Evolutionary conservation across 1,140 invertebrate genomes (phyloP), one percentile per base, ranked within the genome.

Genomic region (Conus betulinus): DNA sequence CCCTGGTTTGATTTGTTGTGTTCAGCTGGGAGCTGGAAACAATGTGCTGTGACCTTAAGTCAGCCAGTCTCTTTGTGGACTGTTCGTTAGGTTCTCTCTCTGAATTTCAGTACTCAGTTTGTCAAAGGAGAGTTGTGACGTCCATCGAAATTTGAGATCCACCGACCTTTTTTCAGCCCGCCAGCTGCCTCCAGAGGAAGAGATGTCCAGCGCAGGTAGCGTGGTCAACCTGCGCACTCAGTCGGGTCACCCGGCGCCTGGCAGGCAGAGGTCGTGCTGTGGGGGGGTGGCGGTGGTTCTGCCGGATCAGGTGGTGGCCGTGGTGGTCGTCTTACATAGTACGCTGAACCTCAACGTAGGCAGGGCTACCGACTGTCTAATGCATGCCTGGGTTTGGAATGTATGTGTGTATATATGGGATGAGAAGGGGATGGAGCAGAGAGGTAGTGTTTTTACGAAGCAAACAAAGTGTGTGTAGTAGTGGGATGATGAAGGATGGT

Each of bases 111-210:
- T 39, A 39, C 0, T 39, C 0, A 39, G 39, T 39, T 39, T 39
- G 39, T 39, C 39, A 39, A 39, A 39, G 39, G 39, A 39, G 39
- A 39, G 39, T 39, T 39, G 39, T 39, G 39, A 39, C 39, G 39
- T 39, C 3, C 39, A 39, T 39, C 39, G 39, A 39, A 39, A 39
- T 39, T 39, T 39, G 39, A 39, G 39, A 39, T 3, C 39, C 39
- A 39, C 39, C 39, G 3, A 39, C 39, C 39, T 39, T 39, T 39
- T 39, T 39, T 39, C 82, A 84, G 82, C 82, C 5, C 82, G 82
- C 25, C 82, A 84, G 55, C 82, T 84, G 23, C 82, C 82, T 13
- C 20, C 82, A 60, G 82, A 84, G 25, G 82, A 84, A 52, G 20
- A 57, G 23, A 8, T 53, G 53, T 25, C 82, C 55, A 3, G 57